Base-by-base conservation (phyloP, 2,797 vertebrate species). In the Pipistrellus nathusii region DNA sequence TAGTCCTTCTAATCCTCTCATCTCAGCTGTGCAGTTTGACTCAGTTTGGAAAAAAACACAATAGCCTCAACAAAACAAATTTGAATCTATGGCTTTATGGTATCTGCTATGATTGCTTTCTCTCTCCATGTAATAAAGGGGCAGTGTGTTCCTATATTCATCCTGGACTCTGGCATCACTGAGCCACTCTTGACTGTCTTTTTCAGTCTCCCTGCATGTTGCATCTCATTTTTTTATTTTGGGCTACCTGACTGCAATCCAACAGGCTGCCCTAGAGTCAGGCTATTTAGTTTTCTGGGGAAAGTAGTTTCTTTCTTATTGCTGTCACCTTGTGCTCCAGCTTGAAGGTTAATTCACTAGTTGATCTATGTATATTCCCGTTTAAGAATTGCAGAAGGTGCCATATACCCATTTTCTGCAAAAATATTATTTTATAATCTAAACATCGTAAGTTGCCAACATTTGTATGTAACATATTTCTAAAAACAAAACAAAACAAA, bases 21-120 rank as follows among this genome's bases (percentile, higher is more conserved):
- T 85, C 17, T 95, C 23, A 81, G 55, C 53, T 91, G 20, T 71
- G 68, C 80, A 76, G 72, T 71, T 80, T 82, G 91, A 95, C 8
- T 96, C 55, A 53, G 51, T 85, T 81, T 68, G 51, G 76, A 44
- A 57, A 85, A 92, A 91, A 91, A 93, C 95, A 94, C 38, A 80
- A 78, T 48, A 86, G 53, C 85, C 14, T 94, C 66, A 75, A 84
- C 93, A 75, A 94, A 94, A 85, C 90, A 96, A 91, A 94, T 95
- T 95, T 87, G 94, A 96, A 91, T 77, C 69, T 78, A 21, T 82
- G 72, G 57, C 72, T 95, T 81, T 86, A 91, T 94, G 57, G 66
- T 84, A 82, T 92, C 86, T 1, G 12, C 88, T 77, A 66, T 94
- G 91, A 94, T 83, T 96, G 84, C 92, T 96, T 96, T 96, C 92